Base-by-base conservation (phyloP, 2,888 invertebrate species). In the Heteromurus nitidus region DNA sequence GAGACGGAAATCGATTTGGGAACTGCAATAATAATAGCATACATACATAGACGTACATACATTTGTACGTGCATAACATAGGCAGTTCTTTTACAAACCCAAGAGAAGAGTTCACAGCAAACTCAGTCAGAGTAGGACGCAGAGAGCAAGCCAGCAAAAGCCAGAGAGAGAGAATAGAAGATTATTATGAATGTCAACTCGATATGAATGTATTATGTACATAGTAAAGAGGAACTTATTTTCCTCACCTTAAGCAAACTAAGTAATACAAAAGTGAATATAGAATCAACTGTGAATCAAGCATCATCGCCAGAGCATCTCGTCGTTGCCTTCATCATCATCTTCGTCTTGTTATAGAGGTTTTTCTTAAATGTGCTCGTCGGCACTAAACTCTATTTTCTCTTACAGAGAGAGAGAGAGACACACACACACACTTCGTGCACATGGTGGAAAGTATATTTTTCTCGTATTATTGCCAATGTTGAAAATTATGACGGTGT, bases 1-100 rank as follows among this genome's bases (percentile, higher is more conserved):
- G 64, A 69, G 55, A 31, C 30, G 64, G 73, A 76, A 84, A 84
- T 85, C 84, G 83, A 84, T 83, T 84, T 77, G 62, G 72, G 73
- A 80, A 74, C 68, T 77, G 79, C 53, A 73, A 79, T 82, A 64
- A 70, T 73, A 67, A 68, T 73, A 75, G 55, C 47, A 60, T 47
- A n/a, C 50, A n/a, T 50, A n/a, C 5, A 50, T 42, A 42, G 30
- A 62, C 31, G 62, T 73, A 62, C 24, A 64, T 18, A n/a, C 18
- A 58, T 58, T 22, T n/a, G n/a, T n/a, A n/a, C n/a, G n/a, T n/a
- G n/a, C n/a, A n/a, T n/a, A n/a, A n/a, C n/a, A n/a, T n/a, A n/a
- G n/a, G n/a, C n/a, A n/a, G n/a, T n/a, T n/a, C n/a, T n/a, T 3
- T 31, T 24, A 64, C 36, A 64, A 28, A n/a, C 47, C 47, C n/a